Base-by-base conservation (phyloP, 2,797 vertebrate genomes). In the Scolopax rusticola region DNA sequence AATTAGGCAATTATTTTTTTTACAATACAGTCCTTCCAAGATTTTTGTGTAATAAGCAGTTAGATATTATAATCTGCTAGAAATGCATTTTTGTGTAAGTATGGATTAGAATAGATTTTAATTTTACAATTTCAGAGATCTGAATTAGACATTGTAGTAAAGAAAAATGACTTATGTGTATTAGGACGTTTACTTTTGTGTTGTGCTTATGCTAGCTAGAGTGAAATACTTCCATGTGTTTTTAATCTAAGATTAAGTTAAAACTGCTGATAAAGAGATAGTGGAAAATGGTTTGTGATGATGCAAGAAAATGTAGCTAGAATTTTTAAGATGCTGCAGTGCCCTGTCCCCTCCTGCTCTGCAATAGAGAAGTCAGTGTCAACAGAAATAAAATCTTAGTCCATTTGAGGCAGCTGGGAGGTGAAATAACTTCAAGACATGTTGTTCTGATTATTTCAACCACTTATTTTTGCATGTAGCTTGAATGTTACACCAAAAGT, bases 1-100 rank as follows among this genome's bases (percentile, higher is more conserved):
- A 95, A 94, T 94, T 91, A 90, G 81, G 91, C 94, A 90, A 87
- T 95, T 96, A 33, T 89, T 89, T 93, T 91, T 93, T 95, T 96
- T 95, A 90, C 94, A 97, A 95, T 94, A 60, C 70, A 84, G 70
- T 90, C 83, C 77, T 90, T 91, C 45, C 53, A 50, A 70, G 56
- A 85, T 92, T 94, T 93, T 89, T 90, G 81, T 90, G 75, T 92
- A 93, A 95, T 84, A 68, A 95, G 91, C 94, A 92, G 83, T 96
- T 95, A 79, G 84, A 87, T 96, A 68, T 60, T 92, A 74, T 92
- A 94, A 95, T 94, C 92, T 89, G 59, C 87, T 67, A 40, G 69
- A 82, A 88, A 82, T 79, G 85, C 74, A 28, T 79, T 93, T 94
- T 73, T 93, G 28, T 91, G 32, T 64, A 83, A 93, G 69, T 87